Evolutionary conservation across 2,113 vertebrate genomes (phyloP), one percentile per base, ranked within the genome.

Genomic region (Lophotis ruficrista): DNA sequence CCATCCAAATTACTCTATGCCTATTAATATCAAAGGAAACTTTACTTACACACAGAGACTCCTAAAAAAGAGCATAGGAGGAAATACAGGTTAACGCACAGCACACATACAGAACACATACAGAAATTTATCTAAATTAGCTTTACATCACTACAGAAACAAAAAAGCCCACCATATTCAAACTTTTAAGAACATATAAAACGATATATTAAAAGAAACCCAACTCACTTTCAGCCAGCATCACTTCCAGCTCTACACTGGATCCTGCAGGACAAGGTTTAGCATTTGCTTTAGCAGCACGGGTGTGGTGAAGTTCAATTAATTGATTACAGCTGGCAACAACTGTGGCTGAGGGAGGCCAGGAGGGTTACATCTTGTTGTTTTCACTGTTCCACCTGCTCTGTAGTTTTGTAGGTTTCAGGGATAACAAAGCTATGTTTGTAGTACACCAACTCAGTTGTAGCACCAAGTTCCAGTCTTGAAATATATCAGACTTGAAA

Each of bases 261-360:
- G 33, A 60, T 43, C 37, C 68, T 48, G 13, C 7, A 61, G 53
- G 24, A 22, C 14, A 33, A 43, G 23, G 41, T 76, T 78, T 61
- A 61, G 76, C 66, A 56, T 27, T 87, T 47, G n/a, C 51, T 91
- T 77, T 33, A 78, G 65, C 45, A 95, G 70, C 41, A 30, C 8
- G 33, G 73, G 48, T 54, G 83, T 28, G 47, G 56, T 66, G 80
- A 77, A 85, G 58, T 38, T 65, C 77, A 81, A 62, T 58, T 83
- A 95, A 95, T 64, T 91, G 83, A 90, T 51, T 93, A 76, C 92
- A 96, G 92, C 85, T 96, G 96, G 79, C 54, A 90, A 53, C 71
- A 94, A 79, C 33, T 91, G 90, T 60, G 88, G 72, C 4, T 16
- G 37, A 73, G 48, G 43, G n/a, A 47, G 73, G 81, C 51, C 43